A percentile compares a stretch with the other conserved stretches of the same genome.
Evolutionary conservation across 2,797 vertebrate species (phyloP).

Genomic region (Phalanger gymnotis): DNA sequence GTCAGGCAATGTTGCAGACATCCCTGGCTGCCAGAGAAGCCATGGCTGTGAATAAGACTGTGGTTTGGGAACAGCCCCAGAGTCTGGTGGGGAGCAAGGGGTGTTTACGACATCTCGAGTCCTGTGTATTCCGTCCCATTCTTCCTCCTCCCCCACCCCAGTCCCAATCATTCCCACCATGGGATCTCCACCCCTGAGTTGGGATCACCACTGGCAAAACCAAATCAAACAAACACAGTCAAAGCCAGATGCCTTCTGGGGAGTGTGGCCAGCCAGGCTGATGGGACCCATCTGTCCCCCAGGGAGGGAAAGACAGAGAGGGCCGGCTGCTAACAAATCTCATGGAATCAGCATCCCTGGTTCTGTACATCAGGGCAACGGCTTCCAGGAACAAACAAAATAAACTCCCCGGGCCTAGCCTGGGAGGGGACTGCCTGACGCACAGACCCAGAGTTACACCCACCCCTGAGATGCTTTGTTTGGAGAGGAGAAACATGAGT

Average conservation of each 20-base stretch:
- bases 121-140: not conserved
- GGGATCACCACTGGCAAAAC: conserved; percentile 70
- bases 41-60: conserved; percentile 57
- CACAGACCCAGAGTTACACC: conserved; percentile 74
- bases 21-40: conserved; percentile 15
- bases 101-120: not conserved
- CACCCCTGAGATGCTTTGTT: conserved; percentile 78
- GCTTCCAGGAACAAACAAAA: conserved; percentile 83
- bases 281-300: conserved; percentile 79
- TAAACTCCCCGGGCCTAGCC: conserved; percentile 73
- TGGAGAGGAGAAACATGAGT: conserved; percentile 63
- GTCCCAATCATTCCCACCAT: conserved; percentile 43
- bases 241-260: conserved; percentile 72
- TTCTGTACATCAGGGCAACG: conserved; percentile 76
- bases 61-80: conserved; percentile 59
- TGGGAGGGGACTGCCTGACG: conserved; percentile 77
- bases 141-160: not conserved
- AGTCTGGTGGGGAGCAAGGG: conserved; percentile 48
- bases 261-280: conserved; percentile 62
- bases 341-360: conserved; percentile 74
- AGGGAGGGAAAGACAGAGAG: conserved; percentile 46
- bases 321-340: conserved; percentile 67
- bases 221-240: conserved; percentile 74
- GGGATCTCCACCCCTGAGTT: conserved; percentile 67
- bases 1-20: conserved; percentile 26